These are phyloP conservation scores for Galerucella nymphaeae DNA, from an alignment of 2,888 invertebrate species.

Conservation along the genomic window DNA sequence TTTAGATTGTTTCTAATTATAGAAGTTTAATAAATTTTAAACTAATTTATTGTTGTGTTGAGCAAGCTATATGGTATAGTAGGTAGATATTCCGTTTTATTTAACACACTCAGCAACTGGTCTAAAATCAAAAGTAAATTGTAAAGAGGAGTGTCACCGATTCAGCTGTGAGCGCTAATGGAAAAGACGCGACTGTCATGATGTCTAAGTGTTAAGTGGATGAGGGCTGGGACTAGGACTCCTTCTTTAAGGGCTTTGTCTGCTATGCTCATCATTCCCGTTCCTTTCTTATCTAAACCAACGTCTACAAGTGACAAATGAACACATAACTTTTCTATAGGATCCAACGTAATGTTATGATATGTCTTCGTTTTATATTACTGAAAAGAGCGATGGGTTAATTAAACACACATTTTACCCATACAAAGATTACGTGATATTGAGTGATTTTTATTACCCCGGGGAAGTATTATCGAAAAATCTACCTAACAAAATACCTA, in stretches of 20 bases:
- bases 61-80: too few relatives aligned
- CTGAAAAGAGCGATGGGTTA: constrained; percentile 15
- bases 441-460: neutral
- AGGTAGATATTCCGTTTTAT: neutral
- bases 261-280: constrained; percentile 37
- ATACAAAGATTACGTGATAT: too few relatives aligned
- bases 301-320: constrained; percentile 60
- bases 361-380: constrained; percentile 21
- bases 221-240: constrained; percentile 34
- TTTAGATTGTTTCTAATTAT: too few relatives aligned
- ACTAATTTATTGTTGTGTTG: neutral
- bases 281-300: constrained; percentile 25
- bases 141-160: constrained; percentile 15
- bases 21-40: too few relatives aligned
- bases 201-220: constrained; percentile 55
- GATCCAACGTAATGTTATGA: constrained; percentile 22
- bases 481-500: too few relatives aligned
- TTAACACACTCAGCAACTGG: constrained; percentile 20
- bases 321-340: constrained; percentile 61
- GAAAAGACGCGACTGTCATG: constrained; percentile 60
- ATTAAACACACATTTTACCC: constrained; percentile 5
- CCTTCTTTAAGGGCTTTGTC: constrained; percentile 20
- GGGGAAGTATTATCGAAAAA: too few relatives aligned
- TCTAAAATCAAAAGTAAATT: constrained; percentile 18
- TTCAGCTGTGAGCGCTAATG: constrained; percentile 54